These are phyloP conservation scores for Cheilinus undulatus DNA, from an alignment of 2,113 vertebrate genomes.

Conservation along the genomic window DNA sequence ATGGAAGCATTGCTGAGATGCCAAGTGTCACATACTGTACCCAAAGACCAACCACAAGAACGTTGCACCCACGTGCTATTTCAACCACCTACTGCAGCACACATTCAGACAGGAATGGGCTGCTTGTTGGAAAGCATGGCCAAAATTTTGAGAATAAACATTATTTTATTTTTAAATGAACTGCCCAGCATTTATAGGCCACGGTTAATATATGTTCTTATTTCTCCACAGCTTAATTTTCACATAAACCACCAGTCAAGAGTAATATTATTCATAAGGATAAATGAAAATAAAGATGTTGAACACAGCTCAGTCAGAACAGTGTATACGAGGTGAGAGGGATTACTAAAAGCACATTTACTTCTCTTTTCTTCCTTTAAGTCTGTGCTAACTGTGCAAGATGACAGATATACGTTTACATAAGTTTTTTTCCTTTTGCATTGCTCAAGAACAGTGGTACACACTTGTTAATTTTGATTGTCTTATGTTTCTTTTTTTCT, in stretches of 20 bases:
- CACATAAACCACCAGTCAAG: slow-evolving; percentile 32
- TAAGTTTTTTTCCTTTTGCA: slow-evolving; percentile 53
- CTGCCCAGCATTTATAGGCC: slow-evolving; percentile 35
- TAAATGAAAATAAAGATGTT: slow-evolving; percentile 56
- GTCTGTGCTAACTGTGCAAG: slow-evolving; percentile 35
- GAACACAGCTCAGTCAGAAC: slow-evolving; percentile 37
- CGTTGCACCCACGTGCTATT: slow-evolving; percentile 69
- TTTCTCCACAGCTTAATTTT: slow-evolving; percentile 35
- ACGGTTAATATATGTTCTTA: slow-evolving; percentile 29
- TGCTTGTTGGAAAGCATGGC: slow-evolving; percentile 44
- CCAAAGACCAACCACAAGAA: slow-evolving; percentile 63
- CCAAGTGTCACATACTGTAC: slow-evolving; percentile 73
- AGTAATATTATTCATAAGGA: slow-evolving; percentile 42
- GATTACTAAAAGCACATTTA: slow-evolving; percentile 24
- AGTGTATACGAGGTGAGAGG: slow-evolving; percentile 17
- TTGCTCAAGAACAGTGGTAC: slow-evolving; percentile 58
- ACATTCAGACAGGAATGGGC: slow-evolving; percentile 36
- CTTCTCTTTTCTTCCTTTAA: slow-evolving; percentile 55
- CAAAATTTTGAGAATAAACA: slow-evolving; percentile 62
- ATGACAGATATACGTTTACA: slow-evolving; percentile 52
- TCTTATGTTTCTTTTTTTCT: slow-evolving; percentile 56
- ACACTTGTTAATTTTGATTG: slow-evolving; percentile 76
- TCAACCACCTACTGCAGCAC: slow-evolving; percentile 55
- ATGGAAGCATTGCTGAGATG: slow-evolving; percentile 62
- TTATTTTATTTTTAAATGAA: slow-evolving; percentile 39